These are phyloP conservation scores for Dinocampus coccinellae DNA, from an alignment of 2,888 invertebrate genomes.

Conservation along the genomic window DNA sequence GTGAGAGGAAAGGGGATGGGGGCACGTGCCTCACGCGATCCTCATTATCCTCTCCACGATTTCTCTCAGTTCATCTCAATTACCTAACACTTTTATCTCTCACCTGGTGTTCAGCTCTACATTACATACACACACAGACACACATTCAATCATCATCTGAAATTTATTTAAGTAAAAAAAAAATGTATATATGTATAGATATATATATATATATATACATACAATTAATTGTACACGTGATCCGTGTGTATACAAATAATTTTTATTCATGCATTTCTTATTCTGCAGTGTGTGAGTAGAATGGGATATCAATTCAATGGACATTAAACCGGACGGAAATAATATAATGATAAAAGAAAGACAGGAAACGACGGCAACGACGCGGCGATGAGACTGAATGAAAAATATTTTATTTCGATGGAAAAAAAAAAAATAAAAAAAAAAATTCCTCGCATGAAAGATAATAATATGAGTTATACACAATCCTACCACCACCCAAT, in stretches of 20 bases:
- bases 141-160: neutral
- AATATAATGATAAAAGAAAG: slow-evolving; percentile 7
- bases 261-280: neutral
- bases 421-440: too few relatives aligned
- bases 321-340: neutral
- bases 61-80: slow-evolving; percentile 40
- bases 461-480: too few relatives aligned
- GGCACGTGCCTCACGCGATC: slow-evolving; percentile 67
- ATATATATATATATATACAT: neutral
- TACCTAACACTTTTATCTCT: slow-evolving; percentile 23
- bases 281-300: neutral
- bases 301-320: neutral
- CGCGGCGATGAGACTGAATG: neutral
- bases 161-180: too few relatives aligned
- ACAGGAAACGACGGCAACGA: neutral
- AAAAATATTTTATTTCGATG: neutral
- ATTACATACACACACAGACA: too few relatives aligned
- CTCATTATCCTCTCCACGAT: slow-evolving; percentile 59
- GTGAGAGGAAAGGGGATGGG: too few relatives aligned
- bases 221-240: too few relatives aligned
- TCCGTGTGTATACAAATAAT: neutral
- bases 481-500: too few relatives aligned
- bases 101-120: neutral
- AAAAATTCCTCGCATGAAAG: too few relatives aligned
- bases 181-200: neutral